phyloP scores from a whole-genome alignment of 2,797 vertebrate genomes.

The Hypotaenidia okinawae region DNA sequence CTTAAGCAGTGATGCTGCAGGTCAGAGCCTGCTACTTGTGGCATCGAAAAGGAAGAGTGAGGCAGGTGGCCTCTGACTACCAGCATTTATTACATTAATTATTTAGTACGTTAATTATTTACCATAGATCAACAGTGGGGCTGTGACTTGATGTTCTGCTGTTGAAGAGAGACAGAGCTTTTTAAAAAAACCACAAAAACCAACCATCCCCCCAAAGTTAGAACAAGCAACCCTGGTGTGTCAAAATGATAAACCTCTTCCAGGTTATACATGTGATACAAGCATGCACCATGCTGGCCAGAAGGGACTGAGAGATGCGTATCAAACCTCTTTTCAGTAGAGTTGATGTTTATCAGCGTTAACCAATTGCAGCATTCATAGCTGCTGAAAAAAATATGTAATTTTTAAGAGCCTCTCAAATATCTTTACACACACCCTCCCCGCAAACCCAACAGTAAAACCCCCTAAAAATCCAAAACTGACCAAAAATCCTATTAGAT shows the following conservation, averaged over 20 bases:
- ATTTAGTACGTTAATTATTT: not conserved
- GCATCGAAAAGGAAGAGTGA: not conserved
- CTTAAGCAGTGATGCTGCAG: not conserved
- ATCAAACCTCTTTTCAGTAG: not conserved
- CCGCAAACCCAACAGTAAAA: not conserved
- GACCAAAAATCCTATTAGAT: not conserved
- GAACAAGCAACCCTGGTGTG: not conserved
- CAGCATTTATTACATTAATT: not conserved
- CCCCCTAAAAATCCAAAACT: not conserved
- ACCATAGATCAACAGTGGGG: not conserved
- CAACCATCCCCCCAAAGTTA: no score
- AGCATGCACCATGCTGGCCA: not conserved
- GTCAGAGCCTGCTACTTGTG: not conserved
- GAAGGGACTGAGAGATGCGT: not conserved
- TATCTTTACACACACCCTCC: not conserved
- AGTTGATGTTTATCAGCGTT: not conserved
- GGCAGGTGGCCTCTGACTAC: not conserved
- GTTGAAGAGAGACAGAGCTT: not conserved
- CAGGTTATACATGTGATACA: not conserved
- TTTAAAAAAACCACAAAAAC: not conserved
- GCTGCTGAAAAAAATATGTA: not conserved
- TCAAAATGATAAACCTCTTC: not conserved
- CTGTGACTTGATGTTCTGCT: not conserved
- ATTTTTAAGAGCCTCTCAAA: not conserved
- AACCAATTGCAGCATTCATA: not conserved